Base-by-base conservation (phyloP, 2,113 vertebrate species). In the Cygnus buccinator region DNA sequence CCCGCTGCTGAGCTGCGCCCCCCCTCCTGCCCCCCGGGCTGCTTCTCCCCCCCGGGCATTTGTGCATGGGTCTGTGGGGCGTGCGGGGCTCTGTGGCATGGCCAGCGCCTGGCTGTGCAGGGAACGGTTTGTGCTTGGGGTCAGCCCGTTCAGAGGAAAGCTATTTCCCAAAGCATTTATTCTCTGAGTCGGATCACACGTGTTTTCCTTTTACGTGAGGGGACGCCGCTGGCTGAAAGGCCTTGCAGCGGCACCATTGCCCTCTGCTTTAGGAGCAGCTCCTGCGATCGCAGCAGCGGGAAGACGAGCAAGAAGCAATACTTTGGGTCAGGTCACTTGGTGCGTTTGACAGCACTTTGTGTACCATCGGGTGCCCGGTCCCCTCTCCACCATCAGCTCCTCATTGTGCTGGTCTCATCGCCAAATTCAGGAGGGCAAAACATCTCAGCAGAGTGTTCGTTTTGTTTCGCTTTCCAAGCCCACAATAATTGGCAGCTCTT, bases 211-310 rank as follows among this genome's bases (percentile, higher is more conserved):
- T 50, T 22, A 1, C 2, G 0, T 18, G 77, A 25, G 15, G 15
- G 31, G 31, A 22, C 17, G 14, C 18, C 13, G 0, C n/a, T 41
- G 13, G 7, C 31, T 21, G 50, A 9, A n/a, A 46, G 52, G 71
- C 8, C 13, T 76, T 14, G 16, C 5, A 0, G 18, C 1, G 3
- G 58, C 29, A 31, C 48, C 4, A 0, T 41, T 3, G 1, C 44
- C 17, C 67, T 39, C 6, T 46, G 55, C 77, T 89, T 48, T 74
- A 29, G 13, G 5, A 31, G 4, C 63, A 31, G 50, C 87, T 50
- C 52, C 65, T 85, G 71, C 1, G 3, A 29, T 52, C 0, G 2
- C 70, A 67, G 62, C 14, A 10, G 25, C 54, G 35, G 26, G 19
- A 67, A 31, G 57, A 59, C 11, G 13, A 63, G 79, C 55, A 22